A percentile compares a stretch with the other conserved stretches of the same genome.
Conservation (phyloP, 1,140 invertebrate genomes). For the Cotesia chilonis region DNA sequence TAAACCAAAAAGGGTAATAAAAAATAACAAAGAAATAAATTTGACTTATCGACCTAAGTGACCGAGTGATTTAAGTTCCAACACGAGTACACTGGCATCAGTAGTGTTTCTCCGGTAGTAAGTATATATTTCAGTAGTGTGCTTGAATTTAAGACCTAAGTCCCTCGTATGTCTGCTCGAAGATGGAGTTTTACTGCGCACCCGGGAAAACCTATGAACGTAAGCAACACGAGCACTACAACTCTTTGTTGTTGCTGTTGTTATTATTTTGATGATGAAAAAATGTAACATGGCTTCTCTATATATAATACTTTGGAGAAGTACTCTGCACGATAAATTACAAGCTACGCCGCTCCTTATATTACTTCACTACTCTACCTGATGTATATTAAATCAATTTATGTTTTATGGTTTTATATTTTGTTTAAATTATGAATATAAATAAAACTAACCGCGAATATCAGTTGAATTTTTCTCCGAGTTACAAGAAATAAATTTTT, state of each 20-base stretch:
- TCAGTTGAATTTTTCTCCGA: too few relatives aligned
- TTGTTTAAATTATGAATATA: too few relatives aligned
- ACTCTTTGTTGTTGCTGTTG: constrained; percentile 28
- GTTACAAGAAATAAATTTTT: neutral
- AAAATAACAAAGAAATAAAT: constrained; percentile 17
- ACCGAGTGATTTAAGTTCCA: constrained; percentile 26
- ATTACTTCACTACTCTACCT: too few relatives aligned
- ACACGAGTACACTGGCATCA: constrained; percentile 7
- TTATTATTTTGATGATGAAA: constrained; percentile 33
- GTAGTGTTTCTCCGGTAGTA: constrained; percentile 17
- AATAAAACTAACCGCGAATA: too few relatives aligned
- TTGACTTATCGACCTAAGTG: constrained; percentile 21
- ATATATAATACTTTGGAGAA: neutral
- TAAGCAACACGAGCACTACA: constrained; percentile 1
- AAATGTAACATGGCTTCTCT: constrained; percentile 10
- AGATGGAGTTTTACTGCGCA: constrained; percentile 34
- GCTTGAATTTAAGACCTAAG: constrained; percentile 31
- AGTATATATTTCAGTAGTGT: constrained; percentile 24
- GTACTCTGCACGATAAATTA: neutral
- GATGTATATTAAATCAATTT: neutral
- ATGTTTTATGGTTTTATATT: constrained; percentile 10
- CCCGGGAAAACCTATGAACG: constrained; percentile 33
- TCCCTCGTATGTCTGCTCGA: constrained; percentile 24
- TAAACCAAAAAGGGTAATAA: neutral
- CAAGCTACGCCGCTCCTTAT: too few relatives aligned